Percentiles rank a stretch among this genome's conserved stretches.
phyloP scores from a whole-genome alignment of 2,888 invertebrate species.

The Fragum fragum region DNA sequence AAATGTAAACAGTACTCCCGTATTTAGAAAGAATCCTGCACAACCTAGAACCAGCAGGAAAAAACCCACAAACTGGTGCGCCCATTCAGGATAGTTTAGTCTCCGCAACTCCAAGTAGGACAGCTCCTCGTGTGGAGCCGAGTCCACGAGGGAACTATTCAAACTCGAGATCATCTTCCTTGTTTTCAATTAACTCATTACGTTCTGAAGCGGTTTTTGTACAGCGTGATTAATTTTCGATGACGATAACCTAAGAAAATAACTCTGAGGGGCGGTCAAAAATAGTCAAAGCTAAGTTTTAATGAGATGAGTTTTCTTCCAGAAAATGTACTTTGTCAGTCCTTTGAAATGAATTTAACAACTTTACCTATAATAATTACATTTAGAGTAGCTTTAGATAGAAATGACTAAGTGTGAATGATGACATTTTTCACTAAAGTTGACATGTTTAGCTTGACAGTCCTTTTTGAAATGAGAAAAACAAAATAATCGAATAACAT shows the following conservation, averaged over 20 bases:
- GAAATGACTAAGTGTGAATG: no score
- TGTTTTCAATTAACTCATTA: background rate
- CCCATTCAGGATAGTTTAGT: constrained; percentile 38
- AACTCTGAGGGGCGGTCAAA: background rate
- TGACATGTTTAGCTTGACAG: no score
- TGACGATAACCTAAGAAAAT: background rate
- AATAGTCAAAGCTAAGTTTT: no score
- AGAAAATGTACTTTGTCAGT: no score
- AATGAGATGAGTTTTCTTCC: no score
- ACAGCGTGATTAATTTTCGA: background rate
- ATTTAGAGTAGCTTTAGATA: no score
- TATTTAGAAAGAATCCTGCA: constrained; percentile 67
- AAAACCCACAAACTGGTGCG: constrained; percentile 30
- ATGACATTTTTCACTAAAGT: no score
- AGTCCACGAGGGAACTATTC: background rate
- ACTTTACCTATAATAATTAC: no score
- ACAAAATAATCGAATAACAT: no score
- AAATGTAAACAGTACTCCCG: constrained; percentile 68
- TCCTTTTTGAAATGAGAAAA: no score
- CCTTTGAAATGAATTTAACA: no score
- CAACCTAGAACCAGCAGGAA: constrained; percentile 45
- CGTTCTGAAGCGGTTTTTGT: constrained; percentile 1
- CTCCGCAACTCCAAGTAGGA: background rate
- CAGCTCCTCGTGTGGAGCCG: background rate
- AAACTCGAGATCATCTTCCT: background rate